phyloP scores from a whole-genome alignment of 2,113 vertebrate genomes.

The Podiceps cristatus region DNA sequence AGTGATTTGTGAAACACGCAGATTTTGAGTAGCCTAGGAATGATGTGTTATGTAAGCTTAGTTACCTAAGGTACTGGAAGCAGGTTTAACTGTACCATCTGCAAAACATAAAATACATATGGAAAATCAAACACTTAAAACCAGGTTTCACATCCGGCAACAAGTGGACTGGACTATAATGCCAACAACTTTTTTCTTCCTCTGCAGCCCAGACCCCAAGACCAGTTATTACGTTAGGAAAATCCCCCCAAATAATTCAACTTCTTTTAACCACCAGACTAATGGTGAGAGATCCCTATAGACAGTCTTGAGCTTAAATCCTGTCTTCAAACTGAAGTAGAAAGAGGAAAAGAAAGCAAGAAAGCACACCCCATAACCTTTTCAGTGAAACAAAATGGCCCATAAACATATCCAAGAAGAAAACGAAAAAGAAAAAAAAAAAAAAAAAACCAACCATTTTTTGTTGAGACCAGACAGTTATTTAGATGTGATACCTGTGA shows the following conservation, averaged over 20 bases:
- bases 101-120: background rate
- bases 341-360: background rate
- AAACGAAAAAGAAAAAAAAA: background rate
- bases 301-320: background rate
- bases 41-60: background rate
- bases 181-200: background rate
- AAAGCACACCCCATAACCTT: background rate
- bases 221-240: background rate
- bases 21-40: background rate
- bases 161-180: background rate
- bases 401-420: background rate
- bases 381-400: background rate
- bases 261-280: background rate
- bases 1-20: background rate
- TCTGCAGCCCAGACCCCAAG: background rate
- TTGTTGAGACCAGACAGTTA: background rate
- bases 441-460: background rate
- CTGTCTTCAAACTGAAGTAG: background rate
- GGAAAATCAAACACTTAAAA: background rate
- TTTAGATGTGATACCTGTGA: fast-evolving
- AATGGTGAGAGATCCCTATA: background rate
- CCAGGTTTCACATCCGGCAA: background rate
- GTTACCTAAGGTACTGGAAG: background rate
- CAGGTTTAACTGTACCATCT: background rate
- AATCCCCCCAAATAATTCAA: fast-evolving